Percentiles rank a stretch among this genome's conserved stretches.
Evolutionary conservation across 2,113 vertebrate species (phyloP).

Genomic region (Tupaia tana): DNA sequence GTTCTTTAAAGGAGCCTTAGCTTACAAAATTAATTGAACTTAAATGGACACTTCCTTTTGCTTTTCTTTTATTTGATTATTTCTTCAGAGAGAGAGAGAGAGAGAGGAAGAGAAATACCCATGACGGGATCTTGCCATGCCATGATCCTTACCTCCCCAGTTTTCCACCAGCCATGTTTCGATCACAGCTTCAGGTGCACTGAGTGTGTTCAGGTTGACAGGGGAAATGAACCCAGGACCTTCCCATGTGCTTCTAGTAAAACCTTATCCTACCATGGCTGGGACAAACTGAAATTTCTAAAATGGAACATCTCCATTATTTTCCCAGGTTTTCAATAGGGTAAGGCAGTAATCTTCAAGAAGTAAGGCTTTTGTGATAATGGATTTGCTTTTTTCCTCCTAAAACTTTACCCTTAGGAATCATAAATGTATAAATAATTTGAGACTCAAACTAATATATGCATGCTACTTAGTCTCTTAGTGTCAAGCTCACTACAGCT

Average conservation of each 20-base stretch:
- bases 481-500: conserved; percentile 48
- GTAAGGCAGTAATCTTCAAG: background rate
- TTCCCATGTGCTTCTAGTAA: no score
- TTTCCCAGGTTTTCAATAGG: conserved; percentile 1
- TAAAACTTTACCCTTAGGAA: background rate
- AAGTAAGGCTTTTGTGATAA: conserved; percentile 25
- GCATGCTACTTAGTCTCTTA: conserved; percentile 28
- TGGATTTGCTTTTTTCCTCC: background rate
- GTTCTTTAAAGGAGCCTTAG: background rate
- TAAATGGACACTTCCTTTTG: background rate
- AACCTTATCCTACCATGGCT: no score
- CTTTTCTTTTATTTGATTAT: no score
- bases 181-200: no score
- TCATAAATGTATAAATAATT: conserved; percentile 30
- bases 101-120: no score
- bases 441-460: conserved; percentile 25
- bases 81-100: no score
- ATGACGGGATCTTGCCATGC: no score
- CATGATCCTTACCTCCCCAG: no score
- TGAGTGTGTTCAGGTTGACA: no score
- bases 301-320: conserved; percentile 34
- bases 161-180: no score
- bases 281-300: background rate
- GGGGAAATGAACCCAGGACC: no score
- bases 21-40: conserved; percentile 35